Conservation (phyloP, 2,888 invertebrate species). For the Pteria penguin region DNA sequence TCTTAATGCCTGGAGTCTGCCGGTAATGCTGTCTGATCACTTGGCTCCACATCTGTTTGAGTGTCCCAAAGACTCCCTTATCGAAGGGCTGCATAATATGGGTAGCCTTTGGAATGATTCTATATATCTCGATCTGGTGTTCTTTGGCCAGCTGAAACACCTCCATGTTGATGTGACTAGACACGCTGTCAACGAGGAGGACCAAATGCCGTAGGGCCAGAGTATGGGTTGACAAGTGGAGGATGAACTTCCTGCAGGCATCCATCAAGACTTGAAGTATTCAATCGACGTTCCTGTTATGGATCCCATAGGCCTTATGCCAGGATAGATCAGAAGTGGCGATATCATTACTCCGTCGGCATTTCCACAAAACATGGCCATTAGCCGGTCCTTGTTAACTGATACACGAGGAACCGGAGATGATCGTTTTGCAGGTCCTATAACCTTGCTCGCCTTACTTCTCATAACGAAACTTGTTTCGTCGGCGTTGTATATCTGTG, state of each 20-base stretch:
- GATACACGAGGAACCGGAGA: background rate
- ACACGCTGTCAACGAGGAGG: background rate
- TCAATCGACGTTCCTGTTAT: background rate
- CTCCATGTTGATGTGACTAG: background rate
- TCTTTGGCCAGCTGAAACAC: background rate
- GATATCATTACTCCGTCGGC: background rate
- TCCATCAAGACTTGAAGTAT: background rate
- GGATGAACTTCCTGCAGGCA: background rate
- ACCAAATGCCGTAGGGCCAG: background rate
- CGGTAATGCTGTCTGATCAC: background rate
- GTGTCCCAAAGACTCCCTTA: background rate
- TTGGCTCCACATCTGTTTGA: background rate
- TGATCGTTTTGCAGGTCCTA: background rate
- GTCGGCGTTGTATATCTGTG: background rate
- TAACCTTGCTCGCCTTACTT: background rate
- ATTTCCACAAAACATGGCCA: background rate
- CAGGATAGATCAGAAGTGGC: background rate
- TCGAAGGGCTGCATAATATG: background rate
- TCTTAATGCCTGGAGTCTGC: background rate
- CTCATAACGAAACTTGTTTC: background rate
- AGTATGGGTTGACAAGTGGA: conserved; percentile 1
- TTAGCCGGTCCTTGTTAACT: background rate
- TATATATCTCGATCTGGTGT: background rate
- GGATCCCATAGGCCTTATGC: background rate
- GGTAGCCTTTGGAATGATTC: background rate